These are phyloP conservation scores for Eremobia ochroleuca DNA, from an alignment of 2,888 invertebrate species.

Conservation along the genomic window DNA sequence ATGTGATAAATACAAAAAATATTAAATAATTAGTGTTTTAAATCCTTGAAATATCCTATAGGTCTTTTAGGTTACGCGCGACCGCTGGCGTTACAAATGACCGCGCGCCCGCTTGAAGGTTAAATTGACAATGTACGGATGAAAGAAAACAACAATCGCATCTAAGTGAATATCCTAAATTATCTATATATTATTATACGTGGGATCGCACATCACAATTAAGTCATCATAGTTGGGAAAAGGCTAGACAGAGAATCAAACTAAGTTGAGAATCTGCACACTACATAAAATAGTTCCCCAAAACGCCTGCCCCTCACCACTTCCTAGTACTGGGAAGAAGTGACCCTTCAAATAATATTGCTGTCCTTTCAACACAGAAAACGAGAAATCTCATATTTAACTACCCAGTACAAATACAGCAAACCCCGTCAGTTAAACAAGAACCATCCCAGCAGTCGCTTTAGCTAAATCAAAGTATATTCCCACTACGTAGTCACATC, in stretches of 20 bases:
- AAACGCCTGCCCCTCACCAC: not conserved
- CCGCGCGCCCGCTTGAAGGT: too few relatives aligned
- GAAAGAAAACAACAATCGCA: not conserved
- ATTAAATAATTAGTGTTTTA: too few relatives aligned
- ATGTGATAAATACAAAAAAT: too few relatives aligned
- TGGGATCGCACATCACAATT: not conserved
- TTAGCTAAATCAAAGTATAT: constrained; percentile 33
- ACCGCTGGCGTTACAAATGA: too few relatives aligned
- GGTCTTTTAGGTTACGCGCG: too few relatives aligned
- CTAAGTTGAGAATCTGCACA: not conserved
- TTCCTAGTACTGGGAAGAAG: not conserved
- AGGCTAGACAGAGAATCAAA: too few relatives aligned
- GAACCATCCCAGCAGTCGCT: constrained; percentile 2
- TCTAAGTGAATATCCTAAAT: too few relatives aligned
- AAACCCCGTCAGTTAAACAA: not conserved
- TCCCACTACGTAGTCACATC: constrained; percentile 7
- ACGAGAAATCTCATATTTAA: not conserved
- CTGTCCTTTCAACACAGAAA: not conserved
- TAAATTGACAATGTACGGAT: not conserved
- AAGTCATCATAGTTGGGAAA: too few relatives aligned
- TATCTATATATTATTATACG: not conserved
- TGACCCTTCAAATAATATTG: not conserved
- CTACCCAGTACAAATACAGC: not conserved
- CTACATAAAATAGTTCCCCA: not conserved
- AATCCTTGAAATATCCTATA: too few relatives aligned